These are phyloP conservation scores for Gymnocypris eckloni DNA, from an alignment of 2,797 vertebrate species.

Conservation along the genomic window DNA sequence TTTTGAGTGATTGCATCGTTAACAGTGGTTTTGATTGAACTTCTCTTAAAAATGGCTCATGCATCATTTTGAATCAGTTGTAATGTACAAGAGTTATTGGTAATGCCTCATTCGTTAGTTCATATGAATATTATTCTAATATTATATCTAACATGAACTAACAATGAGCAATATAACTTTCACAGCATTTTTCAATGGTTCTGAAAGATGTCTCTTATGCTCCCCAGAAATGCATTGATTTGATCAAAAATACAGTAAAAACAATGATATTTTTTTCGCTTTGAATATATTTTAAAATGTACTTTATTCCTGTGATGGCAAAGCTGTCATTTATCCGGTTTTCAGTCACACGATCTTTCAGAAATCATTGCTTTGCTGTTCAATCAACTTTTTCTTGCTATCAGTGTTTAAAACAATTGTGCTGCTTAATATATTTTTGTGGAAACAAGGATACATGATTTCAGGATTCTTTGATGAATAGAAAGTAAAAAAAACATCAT, in stretches of 20 bases:
- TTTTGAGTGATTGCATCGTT: background rate
- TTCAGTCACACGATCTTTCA: too few relatives aligned
- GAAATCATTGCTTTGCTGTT: too few relatives aligned
- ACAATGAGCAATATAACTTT: background rate
- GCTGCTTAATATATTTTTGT: background rate
- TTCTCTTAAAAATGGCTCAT: background rate
- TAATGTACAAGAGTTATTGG: background rate
- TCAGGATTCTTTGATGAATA: background rate
- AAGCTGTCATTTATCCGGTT: background rate
- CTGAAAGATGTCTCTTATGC: background rate
- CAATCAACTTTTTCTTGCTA: background rate
- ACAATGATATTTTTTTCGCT: background rate
- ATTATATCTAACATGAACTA: background rate
- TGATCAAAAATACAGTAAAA: background rate
- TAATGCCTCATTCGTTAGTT: background rate
- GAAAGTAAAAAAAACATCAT: background rate
- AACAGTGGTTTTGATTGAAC: background rate
- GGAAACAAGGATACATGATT: background rate
- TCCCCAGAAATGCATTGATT: background rate
- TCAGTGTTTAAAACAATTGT: background rate
- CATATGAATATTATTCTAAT: background rate
- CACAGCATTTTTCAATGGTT: background rate
- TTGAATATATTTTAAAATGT: background rate
- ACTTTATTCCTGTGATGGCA: background rate
- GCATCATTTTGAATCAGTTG: background rate